phyloP scores from a whole-genome alignment of 1,140 invertebrate genomes.

The Liolophura sinensis region DNA sequence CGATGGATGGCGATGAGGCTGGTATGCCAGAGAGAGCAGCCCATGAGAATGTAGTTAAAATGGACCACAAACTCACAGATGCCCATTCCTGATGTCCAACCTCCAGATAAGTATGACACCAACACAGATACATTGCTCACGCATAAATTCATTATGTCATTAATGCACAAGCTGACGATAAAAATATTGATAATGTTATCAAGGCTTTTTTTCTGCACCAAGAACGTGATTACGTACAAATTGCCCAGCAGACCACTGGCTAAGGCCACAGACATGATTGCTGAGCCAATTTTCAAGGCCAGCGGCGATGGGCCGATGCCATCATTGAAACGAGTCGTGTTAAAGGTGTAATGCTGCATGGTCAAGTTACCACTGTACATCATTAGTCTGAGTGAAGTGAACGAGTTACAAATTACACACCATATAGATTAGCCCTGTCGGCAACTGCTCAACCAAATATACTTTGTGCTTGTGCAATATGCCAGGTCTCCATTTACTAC shows the following conservation, averaged over 20 bases:
- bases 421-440: too few relatives aligned
- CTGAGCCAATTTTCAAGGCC: constrained; percentile 40
- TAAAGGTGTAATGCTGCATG: not conserved
- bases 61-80: constrained; percentile 52
- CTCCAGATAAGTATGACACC: constrained; percentile 48
- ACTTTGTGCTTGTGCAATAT: too few relatives aligned
- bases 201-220: constrained; percentile 40
- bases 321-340: not conserved
- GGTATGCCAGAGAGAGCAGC: constrained; percentile 56
- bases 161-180: constrained; percentile 56
- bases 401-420: too few relatives aligned
- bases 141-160: constrained; percentile 55
- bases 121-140: constrained; percentile 56
- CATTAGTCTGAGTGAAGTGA: too few relatives aligned
- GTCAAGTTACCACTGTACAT: too few relatives aligned
- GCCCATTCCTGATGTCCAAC: constrained; percentile 44
- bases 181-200: constrained; percentile 55
- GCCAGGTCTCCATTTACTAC: too few relatives aligned
- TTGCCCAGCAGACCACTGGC: constrained; percentile 47
- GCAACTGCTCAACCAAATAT: too few relatives aligned
- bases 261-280: constrained; percentile 43
- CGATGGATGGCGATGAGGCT: constrained; percentile 57
- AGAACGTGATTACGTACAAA: constrained; percentile 40
- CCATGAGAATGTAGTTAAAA: constrained; percentile 52
- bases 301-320: constrained; percentile 26